These are phyloP conservation scores for Tetramorium alpestre DNA, from an alignment of 1,140 invertebrate species.

Conservation along the genomic window DNA sequence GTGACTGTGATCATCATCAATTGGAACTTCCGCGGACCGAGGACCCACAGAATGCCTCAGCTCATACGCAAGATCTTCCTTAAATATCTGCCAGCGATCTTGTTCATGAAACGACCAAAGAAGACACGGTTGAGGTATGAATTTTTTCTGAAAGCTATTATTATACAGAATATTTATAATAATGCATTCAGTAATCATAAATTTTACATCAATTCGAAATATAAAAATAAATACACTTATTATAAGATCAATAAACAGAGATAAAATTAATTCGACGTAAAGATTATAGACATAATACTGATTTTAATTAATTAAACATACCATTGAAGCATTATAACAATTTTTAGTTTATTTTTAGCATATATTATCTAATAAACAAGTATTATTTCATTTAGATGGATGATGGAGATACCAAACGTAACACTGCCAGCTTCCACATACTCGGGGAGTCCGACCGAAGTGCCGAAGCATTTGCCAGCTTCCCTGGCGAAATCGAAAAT, in stretches of 20 bases:
- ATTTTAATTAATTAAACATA: slow-evolving; percentile 2
- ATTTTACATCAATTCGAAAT: not conserved
- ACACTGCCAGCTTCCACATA: slow-evolving; percentile 91
- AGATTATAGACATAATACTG: too few relatives aligned
- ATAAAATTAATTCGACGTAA: not conserved
- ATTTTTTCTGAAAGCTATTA: not conserved
- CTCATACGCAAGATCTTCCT: slow-evolving; percentile 97
- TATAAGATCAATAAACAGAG: too few relatives aligned
- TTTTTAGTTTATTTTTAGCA: not conserved
- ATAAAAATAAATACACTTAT: not conserved
- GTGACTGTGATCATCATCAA: slow-evolving; percentile 99
- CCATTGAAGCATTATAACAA: not conserved
- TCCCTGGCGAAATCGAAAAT: slow-evolving; percentile 91
- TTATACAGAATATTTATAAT: not conserved
- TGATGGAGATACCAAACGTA: slow-evolving; percentile 98
- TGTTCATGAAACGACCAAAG: slow-evolving; percentile 96
- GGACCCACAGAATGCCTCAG: slow-evolving; percentile 96
- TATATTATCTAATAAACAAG: not conserved
- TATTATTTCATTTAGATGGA: slow-evolving; percentile 89
- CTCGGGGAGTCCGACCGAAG: slow-evolving; percentile 92
- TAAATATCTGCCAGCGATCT: slow-evolving; percentile 94
- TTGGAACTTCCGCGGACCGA: slow-evolving; percentile 98
- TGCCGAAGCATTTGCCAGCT: slow-evolving; percentile 90
- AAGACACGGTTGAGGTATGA: slow-evolving; percentile 91
- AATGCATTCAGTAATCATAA: not conserved